These are phyloP conservation scores for Crocidura indochinensis DNA, from an alignment of 2,797 vertebrate species.

Conservation along the genomic window DNA sequence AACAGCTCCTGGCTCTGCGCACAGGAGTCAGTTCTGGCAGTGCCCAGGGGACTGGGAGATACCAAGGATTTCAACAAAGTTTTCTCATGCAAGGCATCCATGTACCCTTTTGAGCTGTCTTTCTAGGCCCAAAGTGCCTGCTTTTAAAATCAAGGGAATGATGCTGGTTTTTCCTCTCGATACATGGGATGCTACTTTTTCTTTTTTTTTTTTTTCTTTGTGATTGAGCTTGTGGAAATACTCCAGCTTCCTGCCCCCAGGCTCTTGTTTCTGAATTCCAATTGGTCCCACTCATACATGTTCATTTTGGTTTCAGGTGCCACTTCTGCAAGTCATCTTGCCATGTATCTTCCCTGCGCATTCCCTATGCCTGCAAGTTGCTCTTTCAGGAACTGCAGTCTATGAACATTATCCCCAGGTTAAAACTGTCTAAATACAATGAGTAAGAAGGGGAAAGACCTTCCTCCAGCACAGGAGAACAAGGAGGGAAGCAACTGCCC, in stretches of 20 bases:
- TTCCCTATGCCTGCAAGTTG: conserved; percentile 99
- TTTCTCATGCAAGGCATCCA: too few relatives aligned
- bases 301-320: conserved; percentile 92
- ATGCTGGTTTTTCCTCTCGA: too few relatives aligned
- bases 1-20: too few relatives aligned
- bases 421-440: conserved; percentile 98
- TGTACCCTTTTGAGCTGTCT: too few relatives aligned
- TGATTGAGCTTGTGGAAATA: neutral
- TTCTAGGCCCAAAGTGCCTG: too few relatives aligned
- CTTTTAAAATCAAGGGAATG: too few relatives aligned
- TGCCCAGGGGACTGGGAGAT: too few relatives aligned
- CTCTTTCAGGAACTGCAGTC: conserved; percentile 99
- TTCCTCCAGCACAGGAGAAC: neutral
- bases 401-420: conserved; percentile 99
- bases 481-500: conserved; percentile 28
- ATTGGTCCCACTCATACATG: neutral
- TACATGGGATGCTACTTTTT: too few relatives aligned
- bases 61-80: too few relatives aligned
- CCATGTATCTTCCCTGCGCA: conserved; percentile 97
- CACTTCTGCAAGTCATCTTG: conserved; percentile 99
- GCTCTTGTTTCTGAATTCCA: neutral
- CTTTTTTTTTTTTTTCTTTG: too few relatives aligned
- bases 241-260: fast-evolving
- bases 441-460: conserved; percentile 86
- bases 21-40: too few relatives aligned